Percentiles rank a stretch among this genome's conserved stretches.
Conservation (phyloP, 2,888 invertebrate genomes). For the Luperina testacea region DNA sequence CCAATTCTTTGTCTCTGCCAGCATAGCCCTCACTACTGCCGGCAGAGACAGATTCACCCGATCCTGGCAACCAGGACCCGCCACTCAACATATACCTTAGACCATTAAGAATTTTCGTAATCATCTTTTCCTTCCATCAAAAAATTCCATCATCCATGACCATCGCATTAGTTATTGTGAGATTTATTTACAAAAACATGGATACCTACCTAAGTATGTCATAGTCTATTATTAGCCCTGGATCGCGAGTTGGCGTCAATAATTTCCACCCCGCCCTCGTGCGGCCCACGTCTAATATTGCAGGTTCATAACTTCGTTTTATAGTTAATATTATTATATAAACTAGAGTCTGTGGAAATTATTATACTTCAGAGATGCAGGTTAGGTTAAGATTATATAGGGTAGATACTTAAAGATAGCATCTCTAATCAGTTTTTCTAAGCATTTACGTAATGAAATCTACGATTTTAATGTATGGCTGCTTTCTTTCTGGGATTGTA, state of each 20-base stretch:
- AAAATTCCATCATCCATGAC: neutral
- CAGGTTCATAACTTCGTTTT: neutral
- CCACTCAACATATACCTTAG: neutral
- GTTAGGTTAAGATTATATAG: neutral
- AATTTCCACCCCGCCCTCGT: constrained; percentile 15
- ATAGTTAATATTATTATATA: constrained; percentile 9
- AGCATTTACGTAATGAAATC: neutral
- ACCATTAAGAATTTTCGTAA: neutral
- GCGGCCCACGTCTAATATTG: constrained; percentile 6
- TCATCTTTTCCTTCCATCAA: neutral
- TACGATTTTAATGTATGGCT: neutral
- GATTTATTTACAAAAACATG: constrained; percentile 5
- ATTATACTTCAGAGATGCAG: neutral
- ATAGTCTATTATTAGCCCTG: constrained; percentile 6
- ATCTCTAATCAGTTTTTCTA: neutral
- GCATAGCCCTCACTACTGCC: too few relatives aligned
- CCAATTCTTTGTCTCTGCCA: too few relatives aligned
- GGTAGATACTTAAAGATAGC: neutral
- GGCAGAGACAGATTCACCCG: too few relatives aligned
- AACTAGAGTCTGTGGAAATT: neutral
- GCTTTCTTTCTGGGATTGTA: neutral
- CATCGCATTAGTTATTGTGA: too few relatives aligned
- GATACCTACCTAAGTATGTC: neutral
- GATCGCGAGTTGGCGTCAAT: neutral
- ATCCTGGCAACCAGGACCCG: too few relatives aligned